Evolutionary conservation across 1,140 invertebrate genomes (phyloP).

Genomic region (Hylaeus volcanicus): DNA sequence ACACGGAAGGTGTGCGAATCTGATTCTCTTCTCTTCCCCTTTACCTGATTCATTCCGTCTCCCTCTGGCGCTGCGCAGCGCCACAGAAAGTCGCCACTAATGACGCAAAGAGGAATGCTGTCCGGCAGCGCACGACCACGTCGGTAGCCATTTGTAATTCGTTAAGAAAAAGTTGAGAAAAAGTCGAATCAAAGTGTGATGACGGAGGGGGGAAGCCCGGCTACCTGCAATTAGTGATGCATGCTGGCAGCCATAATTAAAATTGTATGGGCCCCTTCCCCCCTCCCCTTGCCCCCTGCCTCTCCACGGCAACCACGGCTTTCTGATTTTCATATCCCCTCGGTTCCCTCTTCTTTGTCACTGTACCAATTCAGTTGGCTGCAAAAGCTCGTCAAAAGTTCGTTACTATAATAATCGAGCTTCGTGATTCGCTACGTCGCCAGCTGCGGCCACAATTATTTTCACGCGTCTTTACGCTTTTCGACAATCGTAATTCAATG

Average conservation of each 20-base stretch:
- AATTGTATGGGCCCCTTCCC: conserved; percentile 60
- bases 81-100: conserved; percentile 77
- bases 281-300: conserved; percentile 4
- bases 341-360: not conserved
- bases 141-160: conserved; percentile 78
- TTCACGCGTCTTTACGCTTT: not conserved
- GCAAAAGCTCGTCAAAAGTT: not conserved
- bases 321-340: conserved; percentile 9
- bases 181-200: conserved; percentile 77
- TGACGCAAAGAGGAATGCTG: conserved; percentile 79
- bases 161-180: conserved; percentile 70
- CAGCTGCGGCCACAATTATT: not conserved
- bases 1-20: conserved; percentile 58
- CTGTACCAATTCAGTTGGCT: conserved; percentile 21
- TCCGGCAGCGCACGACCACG: conserved; percentile 73
- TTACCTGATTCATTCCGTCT: conserved; percentile 21
- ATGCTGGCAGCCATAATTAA: conserved; percentile 71
- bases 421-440: conserved; percentile 15
- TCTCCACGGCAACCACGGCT: not conserved
- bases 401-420: conserved; percentile 10
- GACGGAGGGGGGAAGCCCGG: conserved; percentile 64
- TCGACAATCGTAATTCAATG: too few relatives aligned
- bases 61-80: conserved; percentile 50
- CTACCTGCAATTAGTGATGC: conserved; percentile 74
- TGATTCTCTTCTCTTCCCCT: conserved; percentile 45